phyloP scores from a whole-genome alignment of 2,888 invertebrate species.

The Calliopum simillimum region DNA sequence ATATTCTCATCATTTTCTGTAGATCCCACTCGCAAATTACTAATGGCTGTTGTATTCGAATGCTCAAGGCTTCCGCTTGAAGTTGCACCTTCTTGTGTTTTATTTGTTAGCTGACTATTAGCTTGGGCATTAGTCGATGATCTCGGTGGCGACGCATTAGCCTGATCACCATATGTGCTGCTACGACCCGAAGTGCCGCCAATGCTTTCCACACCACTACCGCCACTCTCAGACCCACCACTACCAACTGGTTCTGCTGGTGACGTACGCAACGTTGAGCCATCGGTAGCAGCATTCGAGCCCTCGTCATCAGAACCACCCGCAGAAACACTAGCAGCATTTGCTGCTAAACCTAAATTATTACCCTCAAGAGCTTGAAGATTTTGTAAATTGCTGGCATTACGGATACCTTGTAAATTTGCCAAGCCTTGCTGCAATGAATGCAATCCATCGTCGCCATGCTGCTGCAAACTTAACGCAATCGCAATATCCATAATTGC shows the following conservation, averaged over 20 bases:
- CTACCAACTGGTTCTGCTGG: slow-evolving; percentile 82
- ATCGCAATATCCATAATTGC: slow-evolving; percentile 97
- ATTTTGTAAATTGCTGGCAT: slow-evolving; percentile 66
- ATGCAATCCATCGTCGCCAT: slow-evolving; percentile 73
- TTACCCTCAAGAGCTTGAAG: slow-evolving; percentile 64
- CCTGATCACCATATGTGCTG: slow-evolving; percentile 85
- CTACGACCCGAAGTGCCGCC: slow-evolving; percentile 95
- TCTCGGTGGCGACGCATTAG: slow-evolving; percentile 64
- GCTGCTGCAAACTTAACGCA: slow-evolving; percentile 91
- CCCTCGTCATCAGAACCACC: slow-evolving; percentile 91
- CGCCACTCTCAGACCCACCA: slow-evolving; percentile 89
- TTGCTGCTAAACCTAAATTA: slow-evolving; percentile 40
- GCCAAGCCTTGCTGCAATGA: slow-evolving; percentile 69
- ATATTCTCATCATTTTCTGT: slow-evolving; percentile 54
- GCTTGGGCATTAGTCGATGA: slow-evolving; percentile 46
- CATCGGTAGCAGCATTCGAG: slow-evolving; percentile 94
- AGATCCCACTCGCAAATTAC: slow-evolving; percentile 46
- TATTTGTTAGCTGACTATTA: slow-evolving; percentile 35
- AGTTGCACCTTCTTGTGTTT: slow-evolving; percentile 25
- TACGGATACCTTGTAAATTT: slow-evolving; percentile 62
- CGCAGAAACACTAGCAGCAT: slow-evolving; percentile 71
- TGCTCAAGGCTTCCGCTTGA: slow-evolving; percentile 44
- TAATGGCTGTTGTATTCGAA: slow-evolving; percentile 51
- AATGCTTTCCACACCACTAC: slow-evolving; percentile 91
- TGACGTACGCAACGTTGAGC: slow-evolving; percentile 88